Evolutionary conservation across 2,888 invertebrate species (phyloP), one percentile per base, ranked within the genome.

Genomic region (Petrolisthes manimaculis): DNA sequence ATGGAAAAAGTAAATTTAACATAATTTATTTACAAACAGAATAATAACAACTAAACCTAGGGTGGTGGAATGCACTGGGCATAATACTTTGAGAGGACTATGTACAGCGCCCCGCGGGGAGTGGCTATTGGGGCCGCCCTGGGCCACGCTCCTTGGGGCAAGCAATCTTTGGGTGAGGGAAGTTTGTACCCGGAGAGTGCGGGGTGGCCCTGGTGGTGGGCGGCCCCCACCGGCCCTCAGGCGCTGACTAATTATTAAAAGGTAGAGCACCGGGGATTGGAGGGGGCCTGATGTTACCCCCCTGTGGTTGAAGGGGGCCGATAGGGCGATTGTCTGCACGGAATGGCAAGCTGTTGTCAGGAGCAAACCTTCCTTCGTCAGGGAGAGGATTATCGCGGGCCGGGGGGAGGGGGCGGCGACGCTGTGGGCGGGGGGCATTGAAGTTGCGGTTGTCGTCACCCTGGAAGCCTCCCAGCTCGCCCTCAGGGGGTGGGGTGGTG

Each of bases 401-500:
- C 24, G 37, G 24, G 21, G 83, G 74, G 5, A 69, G 67, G 8
- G 83, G 86, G 24, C 86, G 85, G 79, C 86, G 90, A 8, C 88
- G 80, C 69, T 55, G 77, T n/a, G 87, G 87, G 8, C 61, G 75
- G 18, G 61, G 84, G 14, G n/a, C 56, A 12, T 8, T 3, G 61
- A 61, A 61, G 61, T 9, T 9, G 1, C 61, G 9, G 21, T n/a
- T 6, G 21, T 21, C 18, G 77, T 21, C 56, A 56, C 18, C 77
- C 77, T 78, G 61, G 56, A n/a, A 6, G 24, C n/a, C 14, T 37
- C 37, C 37, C 6, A 3, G 8, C 9, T 71, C n/a, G 5, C 53
- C 53, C 53, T 86, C 90, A 24, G 95, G 95, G 0, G 95, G 94
- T 0, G 96, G 94, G 0, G 95, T 95, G 51, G 97, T 96, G 89